These are phyloP conservation scores for Cryptocephalus moraei DNA, from an alignment of 2,888 invertebrate species.

Conservation along the genomic window DNA sequence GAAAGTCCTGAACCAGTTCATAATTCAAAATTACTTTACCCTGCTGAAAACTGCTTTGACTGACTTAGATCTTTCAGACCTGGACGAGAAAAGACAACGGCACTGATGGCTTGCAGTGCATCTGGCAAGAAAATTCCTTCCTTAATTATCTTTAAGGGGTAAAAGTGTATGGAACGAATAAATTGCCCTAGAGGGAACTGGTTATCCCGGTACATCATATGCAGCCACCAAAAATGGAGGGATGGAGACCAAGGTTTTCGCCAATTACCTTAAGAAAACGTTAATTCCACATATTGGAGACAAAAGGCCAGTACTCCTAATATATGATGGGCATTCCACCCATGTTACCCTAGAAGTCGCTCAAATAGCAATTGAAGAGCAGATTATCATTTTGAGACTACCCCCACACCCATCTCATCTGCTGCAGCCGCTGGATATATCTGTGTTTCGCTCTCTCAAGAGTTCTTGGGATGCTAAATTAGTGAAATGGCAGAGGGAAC, in stretches of 20 bases:
- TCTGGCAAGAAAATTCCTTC: too few species aligned
- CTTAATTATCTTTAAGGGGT: too few species aligned
- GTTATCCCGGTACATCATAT: slow-evolving; percentile 3
- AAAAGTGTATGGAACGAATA: too few species aligned
- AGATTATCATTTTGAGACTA: slow-evolving; percentile 17
- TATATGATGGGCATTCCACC: slow-evolving; percentile 27
- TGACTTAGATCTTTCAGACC: too few species aligned
- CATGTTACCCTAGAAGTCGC: slow-evolving; percentile 14
- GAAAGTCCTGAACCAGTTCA: too few species aligned
- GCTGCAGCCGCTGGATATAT: slow-evolving; percentile 21
- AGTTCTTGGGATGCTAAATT: slow-evolving; percentile 1
- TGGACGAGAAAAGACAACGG: too few species aligned
- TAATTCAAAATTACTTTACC: too few species aligned
- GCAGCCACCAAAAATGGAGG: slow-evolving; percentile 9
- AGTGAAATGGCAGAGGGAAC: slow-evolving; percentile 3
- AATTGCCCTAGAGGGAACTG: too few species aligned
- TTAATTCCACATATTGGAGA: slow-evolving; percentile 21
- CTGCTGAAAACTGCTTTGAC: too few species aligned
- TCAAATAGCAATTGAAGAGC: neutral
- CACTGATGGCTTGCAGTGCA: too few species aligned
- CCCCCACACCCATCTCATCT: slow-evolving; percentile 24
- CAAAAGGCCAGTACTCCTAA: slow-evolving; percentile 23
- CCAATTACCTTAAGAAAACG: slow-evolving; percentile 24
- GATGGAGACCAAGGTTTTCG: slow-evolving; percentile 27
- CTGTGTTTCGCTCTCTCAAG: slow-evolving; percentile 3